These are phyloP conservation scores for Drosophila prolongata DNA, from an alignment of 2,888 invertebrate genomes.

Conservation along the genomic window DNA sequence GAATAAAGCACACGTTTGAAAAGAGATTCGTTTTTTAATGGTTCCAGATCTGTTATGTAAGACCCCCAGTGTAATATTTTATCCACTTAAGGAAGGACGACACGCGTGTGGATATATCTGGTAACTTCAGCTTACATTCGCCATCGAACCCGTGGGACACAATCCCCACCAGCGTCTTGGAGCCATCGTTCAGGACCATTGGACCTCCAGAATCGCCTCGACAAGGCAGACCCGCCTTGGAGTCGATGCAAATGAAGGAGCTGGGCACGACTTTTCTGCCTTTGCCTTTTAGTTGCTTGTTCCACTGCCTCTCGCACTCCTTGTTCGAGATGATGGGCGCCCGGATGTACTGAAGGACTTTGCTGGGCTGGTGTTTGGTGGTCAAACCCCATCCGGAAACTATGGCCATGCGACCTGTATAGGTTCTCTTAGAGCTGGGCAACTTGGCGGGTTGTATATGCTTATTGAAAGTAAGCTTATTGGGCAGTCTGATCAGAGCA, in stretches of 20 bases:
- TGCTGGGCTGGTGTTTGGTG: constrained; percentile 1
- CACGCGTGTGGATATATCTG: constrained; percentile 58
- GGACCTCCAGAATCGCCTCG: constrained; percentile 64
- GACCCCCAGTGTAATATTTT: constrained; percentile 28
- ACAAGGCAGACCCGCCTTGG: constrained; percentile 57
- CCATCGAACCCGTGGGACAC: constrained; percentile 64
- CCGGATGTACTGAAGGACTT: constrained; percentile 40
- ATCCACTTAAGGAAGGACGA: constrained; percentile 50
- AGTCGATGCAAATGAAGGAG: constrained; percentile 54
- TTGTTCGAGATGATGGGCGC: constrained; percentile 48
- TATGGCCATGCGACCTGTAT: constrained; percentile 23
- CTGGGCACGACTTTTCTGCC: constrained; percentile 25
- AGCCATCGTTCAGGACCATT: constrained; percentile 47
- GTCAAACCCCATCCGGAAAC: constrained; percentile 62
- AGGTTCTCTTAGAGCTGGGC: constrained; percentile 15
- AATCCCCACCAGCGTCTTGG: constrained; percentile 53
- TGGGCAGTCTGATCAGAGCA: constrained; percentile 45
- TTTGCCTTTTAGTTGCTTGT: constrained; percentile 11
- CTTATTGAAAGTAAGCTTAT: constrained; percentile 16
- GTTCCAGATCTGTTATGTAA: neutral
- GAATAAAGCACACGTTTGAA: constrained; percentile 84
- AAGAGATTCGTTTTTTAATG: constrained; percentile 50
- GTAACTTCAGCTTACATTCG: constrained; percentile 45
- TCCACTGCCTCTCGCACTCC: constrained; percentile 53
- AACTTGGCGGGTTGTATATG: constrained; percentile 38